Evolutionary conservation across 2,888 invertebrate genomes (phyloP).

Genomic region (Nephrotoma flavescens): DNA sequence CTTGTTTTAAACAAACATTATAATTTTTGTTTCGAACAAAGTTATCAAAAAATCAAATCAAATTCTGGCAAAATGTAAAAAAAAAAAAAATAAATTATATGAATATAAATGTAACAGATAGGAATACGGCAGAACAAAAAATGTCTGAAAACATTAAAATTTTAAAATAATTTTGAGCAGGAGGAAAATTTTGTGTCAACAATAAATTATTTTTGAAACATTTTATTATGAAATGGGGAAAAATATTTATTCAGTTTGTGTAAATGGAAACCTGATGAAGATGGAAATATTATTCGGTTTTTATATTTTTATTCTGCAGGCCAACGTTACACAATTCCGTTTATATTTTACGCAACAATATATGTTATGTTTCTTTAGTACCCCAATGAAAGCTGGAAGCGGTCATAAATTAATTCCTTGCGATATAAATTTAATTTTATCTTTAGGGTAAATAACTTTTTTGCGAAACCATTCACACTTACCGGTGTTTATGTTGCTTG

Average conservation of each 20-base stretch:
- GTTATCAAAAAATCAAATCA: neutral
- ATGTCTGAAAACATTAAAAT: neutral
- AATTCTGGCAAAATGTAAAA: neutral
- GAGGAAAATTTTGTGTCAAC: neutral
- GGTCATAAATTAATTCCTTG: neutral
- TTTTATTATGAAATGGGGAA: neutral
- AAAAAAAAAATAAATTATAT: neutral
- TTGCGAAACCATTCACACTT: too few species aligned
- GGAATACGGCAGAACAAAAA: neutral
- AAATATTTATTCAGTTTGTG: neutral
- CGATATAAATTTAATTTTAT: neutral
- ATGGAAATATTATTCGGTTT: too few species aligned
- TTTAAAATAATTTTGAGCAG: neutral
- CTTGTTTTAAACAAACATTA: neutral
- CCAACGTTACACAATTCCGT: too few species aligned
- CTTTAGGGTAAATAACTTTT: neutral
- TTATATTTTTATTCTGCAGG: too few species aligned
- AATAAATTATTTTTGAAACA: neutral
- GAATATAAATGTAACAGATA: neutral
- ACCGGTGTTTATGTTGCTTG: too few species aligned
- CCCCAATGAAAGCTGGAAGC: neutral
- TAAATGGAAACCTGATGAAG: neutral
- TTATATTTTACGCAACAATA: too few species aligned
- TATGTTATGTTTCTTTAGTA: too few species aligned
- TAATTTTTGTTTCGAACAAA: neutral